These are phyloP conservation scores for Magallana gigas DNA, from an alignment of 1,140 invertebrate genomes.

Conservation along the genomic window DNA sequence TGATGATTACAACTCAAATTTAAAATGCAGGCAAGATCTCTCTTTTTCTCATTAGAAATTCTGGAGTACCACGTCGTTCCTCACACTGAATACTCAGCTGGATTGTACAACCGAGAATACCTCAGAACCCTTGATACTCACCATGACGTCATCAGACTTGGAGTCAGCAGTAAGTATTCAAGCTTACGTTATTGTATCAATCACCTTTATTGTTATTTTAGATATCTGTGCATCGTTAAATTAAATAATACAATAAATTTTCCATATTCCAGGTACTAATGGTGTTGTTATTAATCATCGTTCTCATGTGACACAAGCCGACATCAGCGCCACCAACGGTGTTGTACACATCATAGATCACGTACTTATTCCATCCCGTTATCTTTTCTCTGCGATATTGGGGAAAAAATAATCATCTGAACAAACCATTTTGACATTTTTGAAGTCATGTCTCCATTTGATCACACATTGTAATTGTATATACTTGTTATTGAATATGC, in stretches of 20 bases:
- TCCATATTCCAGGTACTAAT: slow-evolving; percentile 21
- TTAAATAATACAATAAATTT: too few species aligned
- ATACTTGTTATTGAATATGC: background rate
- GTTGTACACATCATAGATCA: slow-evolving; percentile 91
- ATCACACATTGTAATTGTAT: background rate
- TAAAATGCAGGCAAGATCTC: too few species aligned
- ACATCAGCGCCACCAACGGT: slow-evolving; percentile 89
- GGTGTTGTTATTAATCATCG: slow-evolving; percentile 79
- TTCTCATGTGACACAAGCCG: slow-evolving; percentile 88
- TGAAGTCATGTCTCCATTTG: background rate
- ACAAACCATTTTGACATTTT: background rate
- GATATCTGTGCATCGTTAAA: too few species aligned
- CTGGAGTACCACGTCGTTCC: slow-evolving; percentile 58
- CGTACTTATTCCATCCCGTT: slow-evolving; percentile 87
- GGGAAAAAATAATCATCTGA: slow-evolving; percentile 22
- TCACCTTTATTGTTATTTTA: too few species aligned
- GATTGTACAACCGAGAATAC: slow-evolving; percentile 55
- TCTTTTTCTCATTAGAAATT: slow-evolving; percentile 41
- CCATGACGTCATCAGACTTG: slow-evolving; percentile 50
- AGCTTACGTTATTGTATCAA: too few species aligned
- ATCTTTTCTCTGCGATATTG: slow-evolving; percentile 25
- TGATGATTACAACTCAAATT: background rate
- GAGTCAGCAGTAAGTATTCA: slow-evolving; percentile 30
- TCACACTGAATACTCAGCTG: slow-evolving; percentile 57
- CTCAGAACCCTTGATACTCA: slow-evolving; percentile 51